Conservation (phyloP, 2,888 invertebrate genomes). For the Dendrolimus pini region DNA sequence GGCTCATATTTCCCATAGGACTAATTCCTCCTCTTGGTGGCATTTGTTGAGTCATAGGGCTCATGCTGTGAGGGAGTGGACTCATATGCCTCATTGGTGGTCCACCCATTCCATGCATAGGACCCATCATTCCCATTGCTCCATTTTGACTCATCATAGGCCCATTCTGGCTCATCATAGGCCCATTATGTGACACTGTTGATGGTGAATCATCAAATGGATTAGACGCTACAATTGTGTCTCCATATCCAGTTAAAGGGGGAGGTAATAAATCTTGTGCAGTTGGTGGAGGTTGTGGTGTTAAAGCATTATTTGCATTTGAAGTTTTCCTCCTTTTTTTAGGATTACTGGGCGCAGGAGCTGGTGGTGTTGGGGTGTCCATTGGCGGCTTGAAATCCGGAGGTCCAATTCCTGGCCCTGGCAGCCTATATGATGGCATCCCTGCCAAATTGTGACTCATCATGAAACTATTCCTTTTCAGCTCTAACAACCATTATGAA, state of each 20-base stretch:
- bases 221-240: conserved; percentile 95
- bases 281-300: conserved; percentile 83
- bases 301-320: conserved; percentile 79
- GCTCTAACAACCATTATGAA: conserved; percentile 57
- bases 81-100: conserved; percentile 82
- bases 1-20: conserved; percentile 84
- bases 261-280: conserved; percentile 89
- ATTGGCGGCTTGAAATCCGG: conserved; percentile 85
- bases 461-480: conserved; percentile 52
- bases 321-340: conserved; percentile 92
- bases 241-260: conserved; percentile 92
- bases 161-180: conserved; percentile 79
- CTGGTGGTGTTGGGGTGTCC: conserved; percentile 82
- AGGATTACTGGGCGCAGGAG: conserved; percentile 88
- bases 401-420: conserved; percentile 82
- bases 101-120: conserved; percentile 79
- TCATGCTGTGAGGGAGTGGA: conserved; percentile 77
- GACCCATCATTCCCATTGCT: conserved; percentile 80
- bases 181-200: conserved; percentile 76
- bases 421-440: conserved; percentile 88
- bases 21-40: conserved; percentile 79
- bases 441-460: conserved; percentile 90
- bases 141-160: conserved; percentile 82
- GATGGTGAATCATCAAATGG: conserved; percentile 95
- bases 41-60: conserved; percentile 80